phyloP scores from a whole-genome alignment of 2,888 invertebrate species.

The Drosophila niveifrons region DNA sequence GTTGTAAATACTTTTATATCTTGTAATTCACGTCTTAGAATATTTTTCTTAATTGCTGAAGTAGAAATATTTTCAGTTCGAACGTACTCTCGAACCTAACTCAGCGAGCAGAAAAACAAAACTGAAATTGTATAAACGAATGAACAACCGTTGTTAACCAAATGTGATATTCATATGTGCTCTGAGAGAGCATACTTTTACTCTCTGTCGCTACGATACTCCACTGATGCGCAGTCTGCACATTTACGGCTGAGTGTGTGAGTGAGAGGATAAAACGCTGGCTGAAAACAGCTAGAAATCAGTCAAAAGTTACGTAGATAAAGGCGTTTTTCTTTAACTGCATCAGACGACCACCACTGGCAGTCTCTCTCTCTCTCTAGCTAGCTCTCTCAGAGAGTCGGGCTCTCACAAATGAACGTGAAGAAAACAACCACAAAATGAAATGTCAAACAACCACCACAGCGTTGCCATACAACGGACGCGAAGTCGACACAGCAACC shows the following conservation, averaged over 20 bases:
- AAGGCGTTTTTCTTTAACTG: neutral
- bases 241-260: neutral
- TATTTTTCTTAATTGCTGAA: slow-evolving; percentile 26
- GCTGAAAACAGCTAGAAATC: slow-evolving; percentile 7
- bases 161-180: slow-evolving; percentile 53
- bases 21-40: slow-evolving; percentile 31
- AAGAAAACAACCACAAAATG: slow-evolving; percentile 56
- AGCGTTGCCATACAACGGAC: slow-evolving; percentile 54
- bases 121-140: slow-evolving; percentile 40
- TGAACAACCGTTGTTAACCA: slow-evolving; percentile 23
- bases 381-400: slow-evolving; percentile 6
- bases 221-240: slow-evolving; percentile 22
- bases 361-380: slow-evolving; percentile 14
- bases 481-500: slow-evolving; percentile 54
- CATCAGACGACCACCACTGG: slow-evolving; percentile 16
- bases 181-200: slow-evolving; percentile 31
- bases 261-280: neutral
- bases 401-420: slow-evolving; percentile 14
- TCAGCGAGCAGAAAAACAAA: slow-evolving; percentile 57
- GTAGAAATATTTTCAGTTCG: slow-evolving; percentile 22
- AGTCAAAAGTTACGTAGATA: neutral
- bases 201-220: slow-evolving; percentile 15
- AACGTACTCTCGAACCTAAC: slow-evolving; percentile 41
- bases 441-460: slow-evolving; percentile 75
- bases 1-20: slow-evolving; percentile 32